A percentile compares a stretch with the other conserved stretches of the same genome.
Evolutionary conservation across 1,140 invertebrate species (phyloP).

Genomic region (Drosophila lini): DNA sequence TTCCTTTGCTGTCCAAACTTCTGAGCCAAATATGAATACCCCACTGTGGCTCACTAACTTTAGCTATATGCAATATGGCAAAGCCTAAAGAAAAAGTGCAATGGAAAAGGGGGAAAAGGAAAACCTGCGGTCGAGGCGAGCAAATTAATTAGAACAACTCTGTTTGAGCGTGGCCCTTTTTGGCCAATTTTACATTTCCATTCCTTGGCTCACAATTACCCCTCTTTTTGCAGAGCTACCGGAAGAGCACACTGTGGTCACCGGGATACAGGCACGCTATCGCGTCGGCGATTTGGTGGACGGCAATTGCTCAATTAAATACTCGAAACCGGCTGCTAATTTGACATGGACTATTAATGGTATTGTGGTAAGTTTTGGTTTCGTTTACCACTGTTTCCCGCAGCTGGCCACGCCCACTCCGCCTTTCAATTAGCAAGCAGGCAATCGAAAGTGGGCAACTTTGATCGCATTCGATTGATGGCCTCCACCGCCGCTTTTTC

Average conservation of each 20-base stretch:
- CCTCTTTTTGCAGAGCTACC: constrained; percentile 87
- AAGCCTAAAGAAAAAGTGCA: constrained; percentile 19
- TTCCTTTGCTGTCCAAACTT: neutral
- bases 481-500: constrained; percentile 59
- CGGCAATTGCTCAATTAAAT: constrained; percentile 90
- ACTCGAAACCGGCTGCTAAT: constrained; percentile 92
- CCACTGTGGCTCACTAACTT: neutral
- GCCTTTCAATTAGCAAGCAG: constrained; percentile 51
- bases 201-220: constrained; percentile 39
- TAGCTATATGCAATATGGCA: constrained; percentile 25
- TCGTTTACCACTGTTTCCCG: constrained; percentile 47
- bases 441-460: constrained; percentile 13
- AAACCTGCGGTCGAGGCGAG: constrained; percentile 41
- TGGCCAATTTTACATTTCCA: constrained; percentile 73
- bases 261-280: constrained; percentile 89
- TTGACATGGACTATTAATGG: constrained; percentile 94
- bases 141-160: constrained; percentile 82
- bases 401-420: constrained; percentile 22
- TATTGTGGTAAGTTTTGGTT: constrained; percentile 87
- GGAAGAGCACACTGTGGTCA: constrained; percentile 88
- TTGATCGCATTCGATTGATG: constrained; percentile 71
- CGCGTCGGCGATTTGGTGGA: constrained; percentile 89
- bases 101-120: constrained; percentile 20
- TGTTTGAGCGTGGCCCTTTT: constrained; percentile 47
- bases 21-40: neutral